phyloP scores from a whole-genome alignment of 2,888 invertebrate species.

The Aspidiotus destructor region DNA sequence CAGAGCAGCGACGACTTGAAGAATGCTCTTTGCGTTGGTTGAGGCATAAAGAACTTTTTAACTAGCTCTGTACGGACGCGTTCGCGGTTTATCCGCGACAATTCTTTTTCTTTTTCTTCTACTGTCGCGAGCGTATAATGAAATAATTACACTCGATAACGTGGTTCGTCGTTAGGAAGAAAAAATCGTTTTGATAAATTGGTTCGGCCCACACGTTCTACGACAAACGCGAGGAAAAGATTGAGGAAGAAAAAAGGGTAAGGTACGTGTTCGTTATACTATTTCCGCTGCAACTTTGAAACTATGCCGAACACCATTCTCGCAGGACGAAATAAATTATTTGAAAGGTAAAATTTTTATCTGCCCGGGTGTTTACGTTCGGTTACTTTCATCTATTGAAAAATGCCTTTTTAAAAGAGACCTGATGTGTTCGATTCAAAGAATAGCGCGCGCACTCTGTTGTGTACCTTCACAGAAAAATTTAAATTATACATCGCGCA shows the following conservation, averaged over 20 bases:
- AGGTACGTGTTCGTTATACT: background rate
- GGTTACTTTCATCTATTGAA: conserved; percentile 1
- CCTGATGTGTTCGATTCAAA: background rate
- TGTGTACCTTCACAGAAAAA: background rate
- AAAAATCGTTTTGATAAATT: background rate
- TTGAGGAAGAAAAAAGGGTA: background rate
- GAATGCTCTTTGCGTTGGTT: too few species aligned
- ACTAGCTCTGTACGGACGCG: too few species aligned
- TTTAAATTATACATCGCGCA: background rate
- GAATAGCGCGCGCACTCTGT: too few species aligned
- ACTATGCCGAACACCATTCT: background rate
- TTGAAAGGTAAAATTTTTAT: background rate
- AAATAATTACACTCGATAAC: too few species aligned
- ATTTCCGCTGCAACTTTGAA: background rate
- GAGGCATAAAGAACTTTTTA: too few species aligned
- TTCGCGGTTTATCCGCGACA: too few species aligned
- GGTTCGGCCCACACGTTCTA: background rate
- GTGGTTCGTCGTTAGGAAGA: too few species aligned
- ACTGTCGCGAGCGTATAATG: too few species aligned
- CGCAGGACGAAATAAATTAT: conserved; percentile 1
- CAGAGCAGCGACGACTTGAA: too few species aligned
- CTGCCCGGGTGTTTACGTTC: conserved; percentile 3
- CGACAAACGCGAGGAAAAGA: too few species aligned
- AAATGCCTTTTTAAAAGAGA: conserved; percentile 2
- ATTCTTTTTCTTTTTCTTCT: too few species aligned